Conservation (phyloP, 2,113 vertebrate species). For the Antechinus flavipes region DNA sequence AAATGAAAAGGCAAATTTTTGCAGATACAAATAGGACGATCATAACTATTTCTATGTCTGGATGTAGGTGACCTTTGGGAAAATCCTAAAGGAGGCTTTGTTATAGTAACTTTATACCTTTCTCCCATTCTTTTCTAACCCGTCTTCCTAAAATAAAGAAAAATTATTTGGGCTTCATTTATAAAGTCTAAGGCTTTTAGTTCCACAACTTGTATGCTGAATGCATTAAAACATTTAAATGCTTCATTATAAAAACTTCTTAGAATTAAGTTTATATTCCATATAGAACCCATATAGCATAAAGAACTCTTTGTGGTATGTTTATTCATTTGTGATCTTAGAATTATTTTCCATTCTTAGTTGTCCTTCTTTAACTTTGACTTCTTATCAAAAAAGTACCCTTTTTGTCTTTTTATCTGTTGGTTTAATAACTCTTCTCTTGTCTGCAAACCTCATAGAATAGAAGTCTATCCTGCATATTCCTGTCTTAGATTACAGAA, state of each 20-base stretch:
- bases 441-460: background rate
- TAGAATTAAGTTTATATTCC: background rate
- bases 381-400: background rate
- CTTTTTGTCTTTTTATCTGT: background rate
- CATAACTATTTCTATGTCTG: background rate
- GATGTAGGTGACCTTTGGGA: background rate
- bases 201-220: background rate
- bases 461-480: background rate
- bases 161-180: background rate
- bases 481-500: background rate
- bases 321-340: background rate
- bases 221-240: background rate
- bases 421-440: background rate
- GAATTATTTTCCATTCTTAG: background rate
- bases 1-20: conserved; percentile 43
- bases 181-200: background rate
- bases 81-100: conserved; percentile 3
- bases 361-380: background rate
- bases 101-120: background rate
- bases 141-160: background rate
- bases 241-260: background rate
- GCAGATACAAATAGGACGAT: conserved; percentile 15
- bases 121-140: background rate
- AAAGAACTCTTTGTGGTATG: background rate
- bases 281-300: background rate